Base-by-base conservation (phyloP, 2,888 invertebrate species). In the Saturnia pavonia region DNA sequence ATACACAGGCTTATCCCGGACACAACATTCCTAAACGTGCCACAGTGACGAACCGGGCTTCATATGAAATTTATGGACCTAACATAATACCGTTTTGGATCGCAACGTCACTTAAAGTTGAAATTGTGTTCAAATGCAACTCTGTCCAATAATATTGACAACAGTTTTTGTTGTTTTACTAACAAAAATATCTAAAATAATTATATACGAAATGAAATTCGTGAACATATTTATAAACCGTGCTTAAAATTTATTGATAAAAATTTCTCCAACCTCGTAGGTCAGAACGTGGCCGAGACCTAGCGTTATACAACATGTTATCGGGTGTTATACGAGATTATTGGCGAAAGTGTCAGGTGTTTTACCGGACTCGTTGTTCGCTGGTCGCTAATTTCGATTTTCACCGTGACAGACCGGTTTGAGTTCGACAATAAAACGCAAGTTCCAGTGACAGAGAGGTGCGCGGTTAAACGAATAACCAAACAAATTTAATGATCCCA, bases 221-320 rank as follows among this genome's bases (percentile, higher is more conserved):
- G 9, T 6, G 8, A 4, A 19, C 7, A 45, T 34, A 34, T 34
- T 34, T 34, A 4, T 19, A 19, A 48, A 19, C 16, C 54, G 22
- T 9, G 9, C 2, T 22, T 0, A 34, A 25, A 27, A 60, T 60
- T 14, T 11, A 14, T 27, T 27, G 27, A 60, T 25, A 14, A 73
- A 80, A 83, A 80, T 82, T 82, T 85, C 84, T 80, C 82, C 71
- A 72, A 73, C 73, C 74, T 72, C 72, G 73, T 76, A 79, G 86
- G 86, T 86, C 88, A 84, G 77, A 73, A 75, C 72, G 69, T 89
- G 91, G 85, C 91, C 91, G 85, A 91, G 91, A 91, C 91, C 91
- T 87, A 78, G 78, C 73, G 78, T 91, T 91, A 88, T 80, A 82
- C 86, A 89, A 91, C 78, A 72, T 76, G 75, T 81, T 81, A 79